A percentile compares a stretch with the other conserved stretches of the same genome.
These are phyloP conservation scores for Excalfactoria chinensis DNA, from an alignment of 2,113 vertebrate genomes.

Conservation along the genomic window DNA sequence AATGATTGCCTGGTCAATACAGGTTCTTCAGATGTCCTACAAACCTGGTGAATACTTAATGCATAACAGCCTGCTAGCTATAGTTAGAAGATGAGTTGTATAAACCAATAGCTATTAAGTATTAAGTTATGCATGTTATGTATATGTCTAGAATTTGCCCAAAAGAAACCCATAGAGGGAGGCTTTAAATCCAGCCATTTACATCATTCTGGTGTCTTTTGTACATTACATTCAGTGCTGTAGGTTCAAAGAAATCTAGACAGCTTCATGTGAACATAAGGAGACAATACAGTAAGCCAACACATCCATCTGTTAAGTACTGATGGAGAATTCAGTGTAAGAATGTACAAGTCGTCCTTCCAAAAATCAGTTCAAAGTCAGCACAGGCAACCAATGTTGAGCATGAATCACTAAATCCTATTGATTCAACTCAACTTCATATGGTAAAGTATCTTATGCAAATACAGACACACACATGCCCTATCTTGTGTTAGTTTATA, in stretches of 20 bases:
- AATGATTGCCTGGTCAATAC: background rate
- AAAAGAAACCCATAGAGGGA: background rate
- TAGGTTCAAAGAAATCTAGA: background rate
- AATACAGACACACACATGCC: background rate
- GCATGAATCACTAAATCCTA: background rate
- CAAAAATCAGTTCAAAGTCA: background rate
- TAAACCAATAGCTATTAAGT: background rate
- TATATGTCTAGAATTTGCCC: background rate
- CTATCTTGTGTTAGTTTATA: background rate
- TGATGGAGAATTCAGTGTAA: background rate
- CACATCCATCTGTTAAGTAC: background rate
- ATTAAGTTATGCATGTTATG: background rate
- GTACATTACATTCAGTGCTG: background rate
- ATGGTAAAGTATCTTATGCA: background rate
- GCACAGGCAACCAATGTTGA: background rate
- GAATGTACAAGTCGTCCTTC: background rate
- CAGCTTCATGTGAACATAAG: fast-evolving
- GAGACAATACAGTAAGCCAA: background rate
- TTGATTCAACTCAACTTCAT: background rate
- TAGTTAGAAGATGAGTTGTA: background rate
- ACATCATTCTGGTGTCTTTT: background rate
- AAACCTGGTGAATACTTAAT: background rate
- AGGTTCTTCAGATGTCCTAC: background rate
- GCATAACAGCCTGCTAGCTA: background rate
- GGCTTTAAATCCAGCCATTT: background rate